Evolutionary conservation across 2,888 invertebrate species (phyloP).

Genomic region (Notodonta ziczac): DNA sequence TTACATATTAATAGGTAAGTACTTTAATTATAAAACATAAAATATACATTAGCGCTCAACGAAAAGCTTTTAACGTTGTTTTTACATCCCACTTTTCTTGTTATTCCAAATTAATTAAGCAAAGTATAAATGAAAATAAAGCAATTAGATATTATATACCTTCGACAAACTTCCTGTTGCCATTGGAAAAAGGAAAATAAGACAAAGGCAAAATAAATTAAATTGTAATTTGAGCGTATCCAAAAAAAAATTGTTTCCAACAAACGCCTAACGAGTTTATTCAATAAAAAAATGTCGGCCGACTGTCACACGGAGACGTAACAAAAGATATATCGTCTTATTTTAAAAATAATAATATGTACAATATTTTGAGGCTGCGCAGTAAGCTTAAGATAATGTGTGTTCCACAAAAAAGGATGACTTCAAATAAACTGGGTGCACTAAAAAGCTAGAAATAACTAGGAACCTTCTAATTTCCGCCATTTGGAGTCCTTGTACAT

Average conservation of each 20-base stretch:
- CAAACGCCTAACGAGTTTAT: conserved; percentile 46
- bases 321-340: background rate
- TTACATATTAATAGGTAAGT: too few relatives aligned
- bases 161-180: conserved; percentile 31
- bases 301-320: conserved; percentile 29
- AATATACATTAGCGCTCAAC: conserved; percentile 7
- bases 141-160: conserved; percentile 38
- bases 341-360: too few relatives aligned
- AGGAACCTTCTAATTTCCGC: too few relatives aligned
- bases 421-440: too few relatives aligned
- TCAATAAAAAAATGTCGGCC: conserved; percentile 32
- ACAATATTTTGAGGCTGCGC: too few relatives aligned
- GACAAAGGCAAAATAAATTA: conserved; percentile 41
- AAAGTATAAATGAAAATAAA: conserved; percentile 30
- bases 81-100: conserved; percentile 12
- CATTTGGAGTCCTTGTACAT: too few relatives aligned
- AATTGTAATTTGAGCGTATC: conserved; percentile 42
- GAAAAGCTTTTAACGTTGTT: conserved; percentile 6
- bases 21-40: too few relatives aligned
- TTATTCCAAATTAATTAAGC: conserved; percentile 29
- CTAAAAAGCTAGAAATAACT: too few relatives aligned
- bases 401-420: too few relatives aligned
- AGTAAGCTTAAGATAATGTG: too few relatives aligned
- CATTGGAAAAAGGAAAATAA: conserved; percentile 29
- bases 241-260: conserved; percentile 38